phyloP scores from a whole-genome alignment of 2,888 invertebrate genomes.

The Lysandra bellargus region DNA sequence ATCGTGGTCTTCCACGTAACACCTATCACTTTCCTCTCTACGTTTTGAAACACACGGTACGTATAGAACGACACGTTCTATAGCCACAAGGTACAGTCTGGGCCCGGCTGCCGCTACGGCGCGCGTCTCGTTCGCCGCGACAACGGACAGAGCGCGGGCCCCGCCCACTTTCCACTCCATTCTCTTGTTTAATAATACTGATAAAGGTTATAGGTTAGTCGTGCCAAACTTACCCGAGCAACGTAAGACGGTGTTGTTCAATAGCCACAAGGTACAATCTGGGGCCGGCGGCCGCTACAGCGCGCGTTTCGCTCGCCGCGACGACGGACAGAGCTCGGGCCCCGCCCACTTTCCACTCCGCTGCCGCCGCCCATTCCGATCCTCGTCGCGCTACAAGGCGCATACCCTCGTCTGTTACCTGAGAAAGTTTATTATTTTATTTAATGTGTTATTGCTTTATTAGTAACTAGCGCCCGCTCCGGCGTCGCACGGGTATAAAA shows the following conservation, averaged over 20 bases:
- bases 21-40: no score
- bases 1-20: no score
- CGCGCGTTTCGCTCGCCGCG: conserved; percentile 88
- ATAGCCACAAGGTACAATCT: conserved; percentile 71
- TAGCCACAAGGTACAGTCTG: conserved; percentile 73
- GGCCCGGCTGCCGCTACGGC: conserved; percentile 93
- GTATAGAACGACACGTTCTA: no score
- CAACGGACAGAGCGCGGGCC: conserved; percentile 93
- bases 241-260: conserved; percentile 32
- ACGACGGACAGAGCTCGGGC: conserved; percentile 93
- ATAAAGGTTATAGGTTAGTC: no score
- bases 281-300: conserved; percentile 93
- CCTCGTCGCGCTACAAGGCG: conserved; percentile 51
- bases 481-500: no score
- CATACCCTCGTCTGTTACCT: conserved; percentile 81
- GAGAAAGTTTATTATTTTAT: background rate
- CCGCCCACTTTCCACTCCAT: conserved; percentile 84
- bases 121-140: conserved; percentile 89
- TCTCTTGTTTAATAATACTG: no score
- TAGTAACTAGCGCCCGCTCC: no score
- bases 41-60: no score
- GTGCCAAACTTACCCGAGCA: conserved; percentile 35
- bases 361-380: conserved; percentile 68
- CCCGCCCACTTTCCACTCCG: conserved; percentile 89
- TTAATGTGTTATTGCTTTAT: no score